Evolutionary conservation across 2,797 vertebrate genomes (phyloP).

Genomic region (Neopelma chrysocephalum): DNA sequence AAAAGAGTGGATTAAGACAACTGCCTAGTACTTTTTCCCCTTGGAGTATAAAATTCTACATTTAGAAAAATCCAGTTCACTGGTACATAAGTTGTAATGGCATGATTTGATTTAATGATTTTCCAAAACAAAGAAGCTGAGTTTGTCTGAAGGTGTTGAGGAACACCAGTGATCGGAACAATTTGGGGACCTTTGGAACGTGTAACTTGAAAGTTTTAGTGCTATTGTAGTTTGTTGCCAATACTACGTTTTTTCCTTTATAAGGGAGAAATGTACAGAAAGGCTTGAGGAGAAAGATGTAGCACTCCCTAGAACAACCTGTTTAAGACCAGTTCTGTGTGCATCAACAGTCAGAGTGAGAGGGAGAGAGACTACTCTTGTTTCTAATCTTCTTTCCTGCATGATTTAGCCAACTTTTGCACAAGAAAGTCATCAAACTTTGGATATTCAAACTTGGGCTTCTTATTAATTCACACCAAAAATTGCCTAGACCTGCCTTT

Average conservation of each 20-base stretch:
- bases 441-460: not conserved
- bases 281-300: not conserved
- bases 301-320: not conserved
- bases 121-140: not conserved
- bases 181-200: not conserved
- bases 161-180: accelerated
- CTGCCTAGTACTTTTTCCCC: not conserved
- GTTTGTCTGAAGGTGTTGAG: not conserved
- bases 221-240: not conserved
- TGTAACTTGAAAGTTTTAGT: not conserved
- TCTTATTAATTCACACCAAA: not conserved
- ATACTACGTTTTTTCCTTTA: not conserved
- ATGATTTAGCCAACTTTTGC: not conserved
- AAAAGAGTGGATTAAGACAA: not conserved
- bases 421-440: not conserved
- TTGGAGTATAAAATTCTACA: not conserved
- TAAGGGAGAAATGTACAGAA: not conserved
- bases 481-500: not conserved
- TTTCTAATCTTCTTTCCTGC: not conserved
- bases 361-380: not conserved
- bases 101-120: not conserved
- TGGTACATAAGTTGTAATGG: not conserved
- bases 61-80: not conserved
- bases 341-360: not conserved
- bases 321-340: not conserved